Percentiles rank a stretch among this genome's conserved stretches.
Evolutionary conservation across 2,797 vertebrate species (phyloP).

Genomic region (Apogon hyalosoma): DNA sequence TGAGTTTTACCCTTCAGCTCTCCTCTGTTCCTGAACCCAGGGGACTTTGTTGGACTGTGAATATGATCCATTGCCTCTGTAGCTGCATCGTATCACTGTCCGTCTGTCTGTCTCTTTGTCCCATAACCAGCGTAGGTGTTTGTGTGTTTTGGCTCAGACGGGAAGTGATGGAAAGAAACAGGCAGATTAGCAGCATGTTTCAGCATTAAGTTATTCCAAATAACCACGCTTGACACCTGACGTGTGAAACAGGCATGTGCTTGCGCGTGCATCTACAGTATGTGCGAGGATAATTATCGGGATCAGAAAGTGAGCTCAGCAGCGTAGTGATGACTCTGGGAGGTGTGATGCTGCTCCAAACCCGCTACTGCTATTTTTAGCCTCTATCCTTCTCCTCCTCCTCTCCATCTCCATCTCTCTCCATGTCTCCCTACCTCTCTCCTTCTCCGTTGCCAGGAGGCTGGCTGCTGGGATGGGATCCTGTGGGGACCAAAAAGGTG

Average conservation of each 20-base stretch:
- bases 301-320: slow-evolving; percentile 62
- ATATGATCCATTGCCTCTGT: slow-evolving; percentile 47
- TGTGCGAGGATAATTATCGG: slow-evolving; percentile 31
- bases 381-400: slow-evolving; percentile 21
- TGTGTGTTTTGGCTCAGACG: neutral
- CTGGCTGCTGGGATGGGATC: slow-evolving; percentile 63
- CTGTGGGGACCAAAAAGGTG: slow-evolving; percentile 56
- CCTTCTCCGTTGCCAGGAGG: slow-evolving; percentile 75
- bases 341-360: slow-evolving; percentile 77
- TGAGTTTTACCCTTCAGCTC: slow-evolving; percentile 54
- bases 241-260: slow-evolving; percentile 37
- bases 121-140: neutral
- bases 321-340: slow-evolving; percentile 48
- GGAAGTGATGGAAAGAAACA: neutral
- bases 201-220: slow-evolving; percentile 26
- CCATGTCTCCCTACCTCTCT: neutral
- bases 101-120: slow-evolving; percentile 7
- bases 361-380: slow-evolving; percentile 80
- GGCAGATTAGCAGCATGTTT: slow-evolving; percentile 37
- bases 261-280: slow-evolving; percentile 4
- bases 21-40: slow-evolving; percentile 47
- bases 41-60: slow-evolving; percentile 53
- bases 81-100: slow-evolving; percentile 11
- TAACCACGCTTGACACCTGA: slow-evolving; percentile 36
- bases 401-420: neutral